Evolutionary conservation across 2,113 vertebrate species (phyloP), one percentile per base, ranked within the genome.

Genomic region (Halcyon senegalensis): DNA sequence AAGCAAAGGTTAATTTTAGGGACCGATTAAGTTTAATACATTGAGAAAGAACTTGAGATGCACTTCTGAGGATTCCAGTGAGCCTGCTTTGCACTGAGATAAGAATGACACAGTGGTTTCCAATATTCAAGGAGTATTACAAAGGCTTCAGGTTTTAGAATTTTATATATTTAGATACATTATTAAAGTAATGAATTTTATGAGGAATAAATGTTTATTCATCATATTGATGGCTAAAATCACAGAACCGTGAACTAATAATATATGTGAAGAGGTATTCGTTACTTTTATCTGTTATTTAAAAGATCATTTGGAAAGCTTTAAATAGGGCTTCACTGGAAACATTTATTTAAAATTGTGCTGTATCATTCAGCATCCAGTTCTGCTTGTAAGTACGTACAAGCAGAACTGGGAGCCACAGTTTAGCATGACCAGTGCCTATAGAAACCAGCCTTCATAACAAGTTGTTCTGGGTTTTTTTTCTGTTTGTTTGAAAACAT

Each of bases 211-310:
- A 64, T 44, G 56, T 69, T 83, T 89, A 30, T 95, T 95, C 97
- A 97, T 98, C 97, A 97, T 93, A 98, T 97, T 98, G 97, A 97
- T 98, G 97, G 77, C 93, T 84, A 93, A 85, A 89, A 86, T 78
- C 64, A 50, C 30, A 88, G 91, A 95, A 89, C 37, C 72, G 69
- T 64, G 63, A 96, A 89, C 35, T 96, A 84, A 30, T 96, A 59
- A 88, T 94, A 92, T 69, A 91, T 11, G 10, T 78, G 43, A 97
- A 96, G 25, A 91, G 17, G 44, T 93, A 58, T 53, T 94, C 95
- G 67, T 87, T 85, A 60, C 89, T 95, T 91, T 93, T 93, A 79
- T 76, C 58, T 92, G 44, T 94, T 85, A 96, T 56, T 89, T 94
- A 91, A 96, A 95, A 92, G 21, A 43, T 50, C 11, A 55, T 70